A percentile compares a stretch with the other conserved stretches of the same genome.
phyloP scores from a whole-genome alignment of 92 coral and sea anemone species.

The Phymanthus crucifer region DNA sequence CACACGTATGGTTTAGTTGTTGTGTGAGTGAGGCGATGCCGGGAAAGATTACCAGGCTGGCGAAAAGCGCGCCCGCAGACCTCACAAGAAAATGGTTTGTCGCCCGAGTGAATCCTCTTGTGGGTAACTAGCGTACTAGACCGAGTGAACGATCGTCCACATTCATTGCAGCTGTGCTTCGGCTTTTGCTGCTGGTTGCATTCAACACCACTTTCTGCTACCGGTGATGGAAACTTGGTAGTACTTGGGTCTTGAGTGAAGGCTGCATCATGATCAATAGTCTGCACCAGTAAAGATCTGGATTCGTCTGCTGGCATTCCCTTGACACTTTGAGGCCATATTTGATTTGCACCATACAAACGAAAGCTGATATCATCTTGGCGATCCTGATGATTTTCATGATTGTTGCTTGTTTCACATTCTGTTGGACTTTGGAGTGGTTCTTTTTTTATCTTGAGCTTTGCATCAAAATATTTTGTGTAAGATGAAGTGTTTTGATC shows the following conservation, averaged over 20 bases:
- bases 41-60: conserved; percentile 77
- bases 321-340: not conserved
- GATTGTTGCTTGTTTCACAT: not conserved
- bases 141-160: conserved; percentile 76
- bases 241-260: conserved; percentile 1
- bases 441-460: conserved; percentile 10
- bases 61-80: conserved; percentile 77
- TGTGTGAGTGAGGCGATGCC: conserved; percentile 78
- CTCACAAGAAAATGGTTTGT: conserved; percentile 69
- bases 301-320: not conserved
- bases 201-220: not conserved
- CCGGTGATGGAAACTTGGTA: not conserved
- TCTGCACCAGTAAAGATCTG: not conserved
- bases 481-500: not conserved
- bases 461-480: not conserved
- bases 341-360: not conserved
- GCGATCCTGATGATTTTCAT: not conserved
- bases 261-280: not conserved
- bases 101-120: conserved; percentile 73
- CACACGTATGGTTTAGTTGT: conserved; percentile 84
- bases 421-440: conserved; percentile 6
- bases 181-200: not conserved
- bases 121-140: conserved; percentile 75
- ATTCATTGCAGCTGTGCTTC: conserved; percentile 64
- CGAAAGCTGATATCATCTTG: not conserved